Evolutionary conservation across 2,888 invertebrate species (phyloP).

Genomic region (Quadroppia sp.): DNA sequence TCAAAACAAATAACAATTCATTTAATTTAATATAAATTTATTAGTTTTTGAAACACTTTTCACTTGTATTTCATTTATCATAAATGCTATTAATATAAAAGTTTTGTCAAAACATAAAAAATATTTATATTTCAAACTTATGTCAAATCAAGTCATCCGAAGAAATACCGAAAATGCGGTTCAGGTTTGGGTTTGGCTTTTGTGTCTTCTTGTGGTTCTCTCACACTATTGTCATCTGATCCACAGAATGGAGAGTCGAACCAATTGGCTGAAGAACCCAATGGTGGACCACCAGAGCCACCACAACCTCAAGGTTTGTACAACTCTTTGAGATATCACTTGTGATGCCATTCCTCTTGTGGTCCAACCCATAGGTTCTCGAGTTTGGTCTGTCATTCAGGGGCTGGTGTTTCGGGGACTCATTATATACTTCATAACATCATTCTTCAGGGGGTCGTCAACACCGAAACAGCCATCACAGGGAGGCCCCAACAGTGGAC

Average conservation of each 20-base stretch:
- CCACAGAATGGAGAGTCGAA: conserved; percentile 9
- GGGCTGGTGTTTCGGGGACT: conserved; percentile 69
- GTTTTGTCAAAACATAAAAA: too few relatives aligned
- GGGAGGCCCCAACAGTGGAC: conserved; percentile 28
- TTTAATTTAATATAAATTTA: too few relatives aligned
- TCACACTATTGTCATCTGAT: neutral
- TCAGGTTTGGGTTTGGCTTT: neutral
- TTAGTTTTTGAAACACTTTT: too few relatives aligned
- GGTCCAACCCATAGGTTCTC: conserved; percentile 5
- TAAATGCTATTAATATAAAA: too few relatives aligned
- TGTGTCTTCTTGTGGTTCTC: neutral
- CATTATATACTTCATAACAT: conserved; percentile 86
- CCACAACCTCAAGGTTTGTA: conserved; percentile 18
- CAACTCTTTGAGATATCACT: neutral
- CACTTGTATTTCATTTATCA: too few relatives aligned
- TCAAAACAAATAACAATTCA: too few relatives aligned
- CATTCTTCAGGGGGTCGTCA: conserved; percentile 69
- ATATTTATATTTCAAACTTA: too few relatives aligned
- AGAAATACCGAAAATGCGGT: conserved; percentile 20
- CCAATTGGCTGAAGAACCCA: neutral
- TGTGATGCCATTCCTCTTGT: neutral
- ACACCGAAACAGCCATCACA: conserved; percentile 57
- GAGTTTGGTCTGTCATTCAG: conserved; percentile 45
- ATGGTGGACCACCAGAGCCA: neutral
- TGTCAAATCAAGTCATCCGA: conserved; percentile 5